Base-by-base conservation (phyloP, 2,113 vertebrate genomes). In the Nerophis lumbriciformis region DNA sequence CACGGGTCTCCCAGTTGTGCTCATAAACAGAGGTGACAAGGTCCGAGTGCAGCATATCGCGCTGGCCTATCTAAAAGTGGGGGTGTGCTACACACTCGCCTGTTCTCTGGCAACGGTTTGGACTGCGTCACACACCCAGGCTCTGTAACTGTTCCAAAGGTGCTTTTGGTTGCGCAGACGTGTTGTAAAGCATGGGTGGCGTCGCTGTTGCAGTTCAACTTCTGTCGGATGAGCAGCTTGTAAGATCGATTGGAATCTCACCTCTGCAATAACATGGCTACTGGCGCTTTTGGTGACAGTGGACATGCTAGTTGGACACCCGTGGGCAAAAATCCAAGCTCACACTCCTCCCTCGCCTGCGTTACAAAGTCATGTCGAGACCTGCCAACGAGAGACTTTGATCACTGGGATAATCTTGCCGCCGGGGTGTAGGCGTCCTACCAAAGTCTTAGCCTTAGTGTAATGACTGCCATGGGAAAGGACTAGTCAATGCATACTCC, bases 301-400 rank as follows among this genome's bases (percentile, higher is more conserved):
- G 85, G 78, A 92, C 92, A 93, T 93, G 85, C 90, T 92, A 94
- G 90, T 90, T 87, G 92, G 92, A 91, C 92, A 92, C 79, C 65
- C 70, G 74, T 86, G 82, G 80, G 74, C 80, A 86, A 83, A 28
- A 88, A 88, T 90, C 86, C 85, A 88, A 86, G 83, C 81, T 86
- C 80, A 81, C 91, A 93, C 93, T 97, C 96, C 96, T 98, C 95
- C 94, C 91, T 95, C 94, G 92, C 94, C 93, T 97, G 93, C 90
- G 93, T 92, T 88, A 88, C 93, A 92, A 93, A 95, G 95, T 99
- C 96, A 99, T 99, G 97, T 98, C 95, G 93, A 98, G 97, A 98
- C 96, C 96, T 98, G 97, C 94, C 97, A 94, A 94, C 94, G 91
- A 94, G 94, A 96, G 93, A 97, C 91, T 88, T 88, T 80, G 93